phyloP scores from a whole-genome alignment of 2,888 invertebrate species.

The Cyaniris semiargus region DNA sequence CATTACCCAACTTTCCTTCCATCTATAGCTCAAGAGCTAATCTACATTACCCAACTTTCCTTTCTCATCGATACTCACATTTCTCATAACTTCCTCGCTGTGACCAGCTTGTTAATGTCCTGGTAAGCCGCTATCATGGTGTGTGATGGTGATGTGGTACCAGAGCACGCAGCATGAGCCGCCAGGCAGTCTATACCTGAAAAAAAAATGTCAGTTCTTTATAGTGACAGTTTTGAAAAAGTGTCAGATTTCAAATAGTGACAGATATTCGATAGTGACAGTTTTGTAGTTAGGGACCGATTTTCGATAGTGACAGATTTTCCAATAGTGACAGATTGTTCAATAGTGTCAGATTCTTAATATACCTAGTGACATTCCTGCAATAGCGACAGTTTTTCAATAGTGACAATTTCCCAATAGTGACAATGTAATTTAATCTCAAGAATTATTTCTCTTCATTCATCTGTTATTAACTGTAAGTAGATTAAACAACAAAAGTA shows the following conservation, averaged over 20 bases:
- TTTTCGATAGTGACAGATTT: not conserved
- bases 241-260: not conserved
- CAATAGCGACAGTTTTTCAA: not conserved
- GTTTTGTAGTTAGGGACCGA: not conserved
- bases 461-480: too few species aligned
- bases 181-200: slow-evolving; percentile 81
- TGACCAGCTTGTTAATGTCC: slow-evolving; percentile 92
- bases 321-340: not conserved
- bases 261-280: not conserved
- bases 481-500: too few species aligned
- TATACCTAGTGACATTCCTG: not conserved
- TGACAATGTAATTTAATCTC: too few species aligned
- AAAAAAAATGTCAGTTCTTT: not conserved
- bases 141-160: slow-evolving; percentile 83
- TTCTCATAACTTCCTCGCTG: slow-evolving; percentile 83
- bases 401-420: not conserved
- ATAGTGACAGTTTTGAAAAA: not conserved
- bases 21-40: not conserved
- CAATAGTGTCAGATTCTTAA: not conserved
- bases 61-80: too few species aligned
- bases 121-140: slow-evolving; percentile 93
- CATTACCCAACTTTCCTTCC: not conserved
- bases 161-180: slow-evolving; percentile 83
- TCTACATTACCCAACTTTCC: too few species aligned
- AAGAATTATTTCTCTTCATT: too few species aligned